These are phyloP conservation scores for Galago senegalensis DNA, from an alignment of 2,797 vertebrate species.

Conservation along the genomic window DNA sequence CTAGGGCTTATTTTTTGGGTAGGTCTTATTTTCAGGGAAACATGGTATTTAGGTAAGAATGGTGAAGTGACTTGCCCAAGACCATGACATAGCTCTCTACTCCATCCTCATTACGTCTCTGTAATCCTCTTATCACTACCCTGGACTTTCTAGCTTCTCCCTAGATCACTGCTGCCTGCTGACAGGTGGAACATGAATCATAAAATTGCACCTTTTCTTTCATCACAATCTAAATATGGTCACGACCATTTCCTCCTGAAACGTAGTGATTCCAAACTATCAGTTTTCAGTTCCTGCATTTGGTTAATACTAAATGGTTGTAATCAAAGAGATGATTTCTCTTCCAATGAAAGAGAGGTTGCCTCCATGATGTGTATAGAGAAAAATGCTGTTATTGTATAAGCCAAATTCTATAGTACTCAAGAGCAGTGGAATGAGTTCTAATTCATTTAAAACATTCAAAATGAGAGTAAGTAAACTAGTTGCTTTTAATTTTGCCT, in stretches of 20 bases:
- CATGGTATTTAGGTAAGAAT: not conserved
- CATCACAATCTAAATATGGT: not conserved
- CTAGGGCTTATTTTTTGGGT: too few relatives aligned
- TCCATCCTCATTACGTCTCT: not conserved
- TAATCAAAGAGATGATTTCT: not conserved
- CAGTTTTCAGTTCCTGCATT: not conserved
- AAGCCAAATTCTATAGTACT: not conserved
- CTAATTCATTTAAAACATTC: not conserved
- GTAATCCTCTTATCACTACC: not conserved
- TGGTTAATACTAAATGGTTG: not conserved
- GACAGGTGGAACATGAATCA: not conserved
- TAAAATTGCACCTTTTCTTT: not conserved
- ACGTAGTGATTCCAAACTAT: not conserved
- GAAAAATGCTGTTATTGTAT: not conserved
- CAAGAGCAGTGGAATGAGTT: not conserved
- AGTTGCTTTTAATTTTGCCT: conserved; percentile 8
- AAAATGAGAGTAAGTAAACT: not conserved
- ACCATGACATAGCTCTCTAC: not conserved
- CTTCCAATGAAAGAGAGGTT: not conserved
- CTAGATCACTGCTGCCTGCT: not conserved
- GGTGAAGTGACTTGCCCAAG: not conserved
- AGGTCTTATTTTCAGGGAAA: too few relatives aligned
- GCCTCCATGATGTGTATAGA: not conserved
- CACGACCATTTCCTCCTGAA: not conserved
- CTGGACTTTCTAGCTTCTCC: not conserved